These are phyloP conservation scores for Phataginus tetradactyla DNA, from an alignment of 2,797 vertebrate species.

Conservation along the genomic window DNA sequence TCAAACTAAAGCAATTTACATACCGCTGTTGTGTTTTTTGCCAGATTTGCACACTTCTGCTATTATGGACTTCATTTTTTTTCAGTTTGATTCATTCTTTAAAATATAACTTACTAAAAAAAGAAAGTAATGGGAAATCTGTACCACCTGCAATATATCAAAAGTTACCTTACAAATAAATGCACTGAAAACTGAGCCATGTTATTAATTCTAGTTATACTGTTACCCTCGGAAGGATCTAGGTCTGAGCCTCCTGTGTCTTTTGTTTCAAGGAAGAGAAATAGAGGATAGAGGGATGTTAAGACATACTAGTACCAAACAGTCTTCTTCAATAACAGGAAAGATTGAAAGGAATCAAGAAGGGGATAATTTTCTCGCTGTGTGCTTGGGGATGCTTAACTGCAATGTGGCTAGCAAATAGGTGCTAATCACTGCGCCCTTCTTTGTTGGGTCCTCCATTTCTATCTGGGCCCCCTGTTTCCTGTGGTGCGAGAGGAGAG, in stretches of 20 bases:
- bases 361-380: background rate
- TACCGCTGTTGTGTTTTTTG: background rate
- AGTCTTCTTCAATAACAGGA: background rate
- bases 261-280: slow-evolving; percentile 16
- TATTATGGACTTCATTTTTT: background rate
- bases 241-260: background rate
- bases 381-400: background rate
- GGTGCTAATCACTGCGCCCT: background rate
- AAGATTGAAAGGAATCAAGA: slow-evolving; percentile 44
- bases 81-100: slow-evolving; percentile 16
- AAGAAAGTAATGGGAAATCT: slow-evolving; percentile 33
- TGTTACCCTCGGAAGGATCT: background rate
- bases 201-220: slow-evolving; percentile 2
- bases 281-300: background rate
- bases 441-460: background rate
- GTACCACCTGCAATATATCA: background rate
- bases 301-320: background rate
- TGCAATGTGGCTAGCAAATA: background rate
- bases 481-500: background rate
- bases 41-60: background rate
- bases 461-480: background rate
- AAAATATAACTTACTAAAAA: slow-evolving; percentile 2
- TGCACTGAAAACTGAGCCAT: background rate
- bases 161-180: slow-evolving; percentile 26
- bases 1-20: background rate